These are phyloP conservation scores for Microtus ochrogaster DNA, from an alignment of 2,113 vertebrate genomes.

Conservation along the genomic window DNA sequence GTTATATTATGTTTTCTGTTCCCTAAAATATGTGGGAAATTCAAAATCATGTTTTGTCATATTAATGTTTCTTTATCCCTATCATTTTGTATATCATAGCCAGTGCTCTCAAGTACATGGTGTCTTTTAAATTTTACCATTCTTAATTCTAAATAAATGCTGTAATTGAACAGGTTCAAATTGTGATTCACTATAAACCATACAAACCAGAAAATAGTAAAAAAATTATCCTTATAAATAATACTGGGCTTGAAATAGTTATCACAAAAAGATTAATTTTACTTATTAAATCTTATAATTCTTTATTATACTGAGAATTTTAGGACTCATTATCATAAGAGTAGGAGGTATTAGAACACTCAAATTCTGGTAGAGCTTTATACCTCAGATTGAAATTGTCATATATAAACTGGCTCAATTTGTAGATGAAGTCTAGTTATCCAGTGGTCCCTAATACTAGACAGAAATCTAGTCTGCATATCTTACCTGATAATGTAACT, in stretches of 20 bases:
- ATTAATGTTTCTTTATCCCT: background rate
- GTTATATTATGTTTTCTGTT: background rate
- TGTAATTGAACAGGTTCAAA: background rate
- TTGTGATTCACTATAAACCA: background rate
- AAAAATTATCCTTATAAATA: background rate
- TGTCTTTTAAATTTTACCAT: background rate
- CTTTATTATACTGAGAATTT: background rate
- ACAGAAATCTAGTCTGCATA: constrained; percentile 51
- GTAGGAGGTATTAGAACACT: background rate
- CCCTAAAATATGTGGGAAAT: background rate
- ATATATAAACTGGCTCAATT: background rate
- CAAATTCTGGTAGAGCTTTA: background rate
- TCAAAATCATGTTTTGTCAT: background rate
- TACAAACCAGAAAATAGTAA: background rate
- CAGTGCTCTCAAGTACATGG: background rate
- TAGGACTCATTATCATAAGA: background rate
- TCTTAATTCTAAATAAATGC: constrained; percentile 27
- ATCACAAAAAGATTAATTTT: constrained; percentile 3
- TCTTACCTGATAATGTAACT: constrained; percentile 3
- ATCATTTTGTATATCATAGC: background rate
- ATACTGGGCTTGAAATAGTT: background rate
- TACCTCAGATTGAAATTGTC: background rate
- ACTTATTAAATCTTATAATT: background rate
- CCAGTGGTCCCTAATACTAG: background rate
- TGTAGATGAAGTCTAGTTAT: constrained; percentile 41